Evolutionary conservation across 1,140 invertebrate species (phyloP).

Genomic region (Homarus americanus): DNA sequence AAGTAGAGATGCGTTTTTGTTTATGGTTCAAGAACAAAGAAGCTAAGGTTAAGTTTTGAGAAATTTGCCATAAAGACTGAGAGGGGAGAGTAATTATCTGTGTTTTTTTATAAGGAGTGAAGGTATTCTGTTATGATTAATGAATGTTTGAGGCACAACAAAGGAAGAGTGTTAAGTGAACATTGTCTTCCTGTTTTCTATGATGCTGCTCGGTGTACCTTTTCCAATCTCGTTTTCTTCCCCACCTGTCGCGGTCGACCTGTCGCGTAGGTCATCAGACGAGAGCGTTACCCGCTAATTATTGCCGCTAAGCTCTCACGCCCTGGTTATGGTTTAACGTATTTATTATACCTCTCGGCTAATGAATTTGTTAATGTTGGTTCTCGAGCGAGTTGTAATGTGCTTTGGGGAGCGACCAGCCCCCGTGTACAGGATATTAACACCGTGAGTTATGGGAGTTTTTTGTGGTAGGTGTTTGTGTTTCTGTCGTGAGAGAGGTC

Average conservation of each 20-base stretch:
- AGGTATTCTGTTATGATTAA: neutral
- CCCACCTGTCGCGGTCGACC: neutral
- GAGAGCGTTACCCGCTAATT: neutral
- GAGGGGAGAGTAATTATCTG: neutral
- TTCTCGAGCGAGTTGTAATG: neutral
- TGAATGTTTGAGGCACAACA: neutral
- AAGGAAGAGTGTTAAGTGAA: neutral
- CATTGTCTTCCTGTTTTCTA: neutral
- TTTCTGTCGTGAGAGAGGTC: no score
- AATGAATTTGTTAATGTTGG: slow-evolving; percentile 10
- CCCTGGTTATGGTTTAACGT: neutral
- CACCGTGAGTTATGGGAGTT: neutral
- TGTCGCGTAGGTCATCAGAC: neutral
- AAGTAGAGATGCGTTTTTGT: no score
- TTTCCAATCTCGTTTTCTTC: neutral
- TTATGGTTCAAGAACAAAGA: no score
- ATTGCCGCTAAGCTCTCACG: neutral
- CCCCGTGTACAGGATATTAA: slow-evolving; percentile 7
- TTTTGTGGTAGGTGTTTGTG: neutral
- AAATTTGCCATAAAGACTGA: neutral
- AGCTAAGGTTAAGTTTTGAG: neutral
- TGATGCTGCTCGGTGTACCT: neutral
- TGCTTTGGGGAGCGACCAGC: neutral
- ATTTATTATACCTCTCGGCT: slow-evolving; percentile 1
- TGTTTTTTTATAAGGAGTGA: no score